phyloP scores from a whole-genome alignment of 1,140 invertebrate genomes.

The Bombus affinis region DNA sequence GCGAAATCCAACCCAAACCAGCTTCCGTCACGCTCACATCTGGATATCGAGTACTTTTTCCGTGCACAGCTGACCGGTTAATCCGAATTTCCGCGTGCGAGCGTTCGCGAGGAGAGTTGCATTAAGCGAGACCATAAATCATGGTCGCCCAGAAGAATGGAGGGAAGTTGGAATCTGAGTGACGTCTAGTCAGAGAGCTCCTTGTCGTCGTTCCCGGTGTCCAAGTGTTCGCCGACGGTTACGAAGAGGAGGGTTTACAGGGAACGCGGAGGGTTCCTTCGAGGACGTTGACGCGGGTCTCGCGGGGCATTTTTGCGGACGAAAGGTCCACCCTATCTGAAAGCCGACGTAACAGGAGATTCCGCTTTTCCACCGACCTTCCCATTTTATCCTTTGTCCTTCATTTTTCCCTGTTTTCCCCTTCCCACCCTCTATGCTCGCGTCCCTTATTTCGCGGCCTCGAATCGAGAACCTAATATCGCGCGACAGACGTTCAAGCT shows the following conservation, averaged over 20 bases:
- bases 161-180: slow-evolving; percentile 70
- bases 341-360: slow-evolving; percentile 69
- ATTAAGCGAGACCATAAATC: slow-evolving; percentile 77
- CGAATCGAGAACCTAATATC: slow-evolving; percentile 48
- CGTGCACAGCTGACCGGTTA: slow-evolving; percentile 48
- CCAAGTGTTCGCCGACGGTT: slow-evolving; percentile 65
- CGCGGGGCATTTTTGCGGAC: slow-evolving; percentile 79
- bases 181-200: slow-evolving; percentile 69
- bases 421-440: neutral
- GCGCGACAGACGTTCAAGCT: slow-evolving; percentile 22
- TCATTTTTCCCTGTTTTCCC: slow-evolving; percentile 13
- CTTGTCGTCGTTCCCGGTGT: slow-evolving; percentile 64
- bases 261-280: slow-evolving; percentile 61
- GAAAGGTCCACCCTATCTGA: slow-evolving; percentile 71
- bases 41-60: slow-evolving; percentile 21
- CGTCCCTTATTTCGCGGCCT: slow-evolving; percentile 42
- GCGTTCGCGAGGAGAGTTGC: slow-evolving; percentile 55
- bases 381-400: slow-evolving; percentile 17
- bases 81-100: slow-evolving; percentile 51
- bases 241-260: slow-evolving; percentile 12
- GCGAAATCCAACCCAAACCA: neutral
- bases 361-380: slow-evolving; percentile 13
- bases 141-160: slow-evolving; percentile 66
- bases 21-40: neutral
- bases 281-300: slow-evolving; percentile 79